Evolutionary conservation across 2,888 invertebrate species (phyloP).

Genomic region (Odontomyia ornata): DNA sequence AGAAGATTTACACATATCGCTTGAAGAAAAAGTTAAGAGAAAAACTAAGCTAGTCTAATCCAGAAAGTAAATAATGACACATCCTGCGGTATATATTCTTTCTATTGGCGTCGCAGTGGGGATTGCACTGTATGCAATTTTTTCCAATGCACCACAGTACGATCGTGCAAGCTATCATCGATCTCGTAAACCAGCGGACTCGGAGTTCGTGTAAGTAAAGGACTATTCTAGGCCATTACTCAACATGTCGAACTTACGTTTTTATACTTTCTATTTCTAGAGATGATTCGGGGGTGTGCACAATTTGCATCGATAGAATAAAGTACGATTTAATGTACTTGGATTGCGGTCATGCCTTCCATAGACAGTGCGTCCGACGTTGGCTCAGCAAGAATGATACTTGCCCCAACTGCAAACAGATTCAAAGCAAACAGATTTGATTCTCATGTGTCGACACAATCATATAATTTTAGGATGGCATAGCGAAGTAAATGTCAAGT

Average conservation of each 20-base stretch:
- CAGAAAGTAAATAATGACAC: constrained; percentile 18
- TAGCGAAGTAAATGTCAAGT: neutral
- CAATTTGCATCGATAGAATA: constrained; percentile 18
- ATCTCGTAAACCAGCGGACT: neutral
- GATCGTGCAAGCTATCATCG: neutral
- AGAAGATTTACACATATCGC: neutral
- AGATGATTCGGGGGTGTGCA: constrained; percentile 7
- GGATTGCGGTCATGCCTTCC: constrained; percentile 37
- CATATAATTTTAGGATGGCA: neutral
- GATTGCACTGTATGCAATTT: constrained; percentile 37
- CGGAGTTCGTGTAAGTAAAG: constrained; percentile 27
- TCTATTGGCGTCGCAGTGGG: constrained; percentile 39
- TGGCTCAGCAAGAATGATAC: constrained; percentile 13
- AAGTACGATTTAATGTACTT: constrained; percentile 15
- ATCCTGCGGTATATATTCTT: constrained; percentile 38
- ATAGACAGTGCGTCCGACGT: constrained; percentile 1
- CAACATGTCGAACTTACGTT: neutral
- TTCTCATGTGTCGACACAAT: neutral
- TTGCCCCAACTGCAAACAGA: constrained; percentile 27
- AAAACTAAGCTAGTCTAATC: neutral
- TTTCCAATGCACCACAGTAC: constrained; percentile 20
- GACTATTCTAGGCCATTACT: neutral
- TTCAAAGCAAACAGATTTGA: neutral
- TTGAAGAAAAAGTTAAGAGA: neutral
- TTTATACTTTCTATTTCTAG: constrained; percentile 10